phyloP scores from a whole-genome alignment of 2,113 vertebrate species.

The Lynx canadensis region DNA sequence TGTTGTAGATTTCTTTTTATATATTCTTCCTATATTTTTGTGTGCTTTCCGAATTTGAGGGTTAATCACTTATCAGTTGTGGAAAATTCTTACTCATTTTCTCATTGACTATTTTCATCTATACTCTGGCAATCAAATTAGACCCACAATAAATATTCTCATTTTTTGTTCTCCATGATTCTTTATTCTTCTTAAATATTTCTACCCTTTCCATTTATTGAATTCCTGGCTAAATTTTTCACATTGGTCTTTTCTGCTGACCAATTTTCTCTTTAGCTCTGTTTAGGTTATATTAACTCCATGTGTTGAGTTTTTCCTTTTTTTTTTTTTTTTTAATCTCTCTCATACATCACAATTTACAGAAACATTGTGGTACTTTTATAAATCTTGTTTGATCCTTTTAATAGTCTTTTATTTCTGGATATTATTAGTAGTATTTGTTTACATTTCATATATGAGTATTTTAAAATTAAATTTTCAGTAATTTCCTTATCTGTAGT shows the following conservation, averaged over 20 bases:
- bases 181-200: background rate
- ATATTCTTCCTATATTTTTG: background rate
- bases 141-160: background rate
- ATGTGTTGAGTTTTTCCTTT: background rate
- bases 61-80: background rate
- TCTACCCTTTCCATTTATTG: background rate
- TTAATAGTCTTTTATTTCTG: background rate
- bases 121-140: background rate
- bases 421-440: background rate
- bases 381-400: background rate
- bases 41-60: background rate
- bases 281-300: background rate
- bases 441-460: background rate
- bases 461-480: background rate
- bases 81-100: background rate
- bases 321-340: background rate
- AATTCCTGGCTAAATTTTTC: background rate
- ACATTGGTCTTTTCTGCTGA: background rate
- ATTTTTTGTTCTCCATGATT: background rate
- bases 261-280: background rate
- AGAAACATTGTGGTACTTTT: background rate
- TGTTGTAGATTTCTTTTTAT: background rate
- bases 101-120: background rate
- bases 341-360: background rate
- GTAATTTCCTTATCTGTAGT: background rate